Base-by-base conservation (phyloP, 2,888 invertebrate species). In the Arctia plantaginis region DNA sequence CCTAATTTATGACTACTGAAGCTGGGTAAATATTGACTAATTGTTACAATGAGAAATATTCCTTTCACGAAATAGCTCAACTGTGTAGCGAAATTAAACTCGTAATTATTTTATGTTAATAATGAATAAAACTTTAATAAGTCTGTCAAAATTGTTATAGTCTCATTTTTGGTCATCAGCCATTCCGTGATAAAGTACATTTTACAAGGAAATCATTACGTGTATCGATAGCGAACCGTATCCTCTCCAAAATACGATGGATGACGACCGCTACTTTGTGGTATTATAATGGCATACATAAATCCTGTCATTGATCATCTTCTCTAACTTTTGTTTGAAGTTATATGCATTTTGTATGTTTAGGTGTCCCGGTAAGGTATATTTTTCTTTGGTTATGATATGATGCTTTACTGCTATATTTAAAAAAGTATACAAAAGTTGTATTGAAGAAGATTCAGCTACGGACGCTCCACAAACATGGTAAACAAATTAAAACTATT, bases 1-100 rank as follows among this genome's bases (percentile, higher is more conserved):
- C 51, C 47, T 74, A 71, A 74, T 74, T 74, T 74, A 74, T 47
- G 62, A 67, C 62, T 13, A 59, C 27, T n/a, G 59, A 67, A 67
- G 39, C 30, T 20, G 64, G 64, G 20, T 35, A 51, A 55, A 39
- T 59, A 67, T 59, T 41, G 39, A 64, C 47, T 67, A 71, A 47
- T 71, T 71, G 74, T 71, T 66, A 70, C 66, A 35, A 27, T 27
- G 65, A 69, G 66, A 51, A 66, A 59, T 27, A 67, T 33, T 47
- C 47, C 67, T 47, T 67, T 67, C 44, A 67, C 20, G 44, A 44
- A 23, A 27, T 47, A 30, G 10, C 30, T 67, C 20, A 47, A 67
- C 44, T 44, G 30, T 47, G 20, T 67, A 23, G 20, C 30, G 27
- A 23, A 47, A 67, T 30, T 44, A 44, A 67, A 47, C 30, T 30